Percentiles rank a stretch among this genome's conserved stretches.
phyloP scores from a whole-genome alignment of 2,888 invertebrate species.

The Apamea monoglypha region DNA sequence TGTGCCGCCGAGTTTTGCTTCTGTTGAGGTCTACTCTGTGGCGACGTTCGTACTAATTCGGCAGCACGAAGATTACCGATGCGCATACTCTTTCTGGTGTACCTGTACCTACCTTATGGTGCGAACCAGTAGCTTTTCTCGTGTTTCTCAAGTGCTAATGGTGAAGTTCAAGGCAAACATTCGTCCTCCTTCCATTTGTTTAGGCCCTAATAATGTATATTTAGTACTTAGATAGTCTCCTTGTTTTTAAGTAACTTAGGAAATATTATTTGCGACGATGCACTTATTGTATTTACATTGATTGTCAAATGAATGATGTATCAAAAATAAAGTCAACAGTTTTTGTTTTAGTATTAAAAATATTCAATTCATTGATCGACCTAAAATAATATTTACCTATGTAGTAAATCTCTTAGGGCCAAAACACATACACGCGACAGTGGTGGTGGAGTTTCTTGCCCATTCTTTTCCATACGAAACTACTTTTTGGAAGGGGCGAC shows the following conservation, averaged over 20 bases:
- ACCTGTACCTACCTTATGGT: background rate
- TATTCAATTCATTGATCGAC: background rate
- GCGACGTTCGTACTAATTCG: background rate
- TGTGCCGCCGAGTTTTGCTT: too few relatives aligned
- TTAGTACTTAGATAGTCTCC: conserved; percentile 16
- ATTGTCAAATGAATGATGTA: conserved; percentile 8
- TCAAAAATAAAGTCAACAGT: background rate
- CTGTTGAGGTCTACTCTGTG: background rate
- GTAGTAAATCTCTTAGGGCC: background rate
- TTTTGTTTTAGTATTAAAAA: background rate
- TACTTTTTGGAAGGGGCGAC: too few relatives aligned
- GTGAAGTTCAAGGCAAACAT: conserved; percentile 43
- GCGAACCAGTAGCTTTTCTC: background rate
- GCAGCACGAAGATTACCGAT: background rate
- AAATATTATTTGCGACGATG: background rate
- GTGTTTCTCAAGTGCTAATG: conserved; percentile 22
- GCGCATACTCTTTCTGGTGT: background rate
- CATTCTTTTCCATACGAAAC: too few relatives aligned
- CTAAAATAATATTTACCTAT: too few relatives aligned
- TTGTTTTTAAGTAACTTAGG: conserved; percentile 8
- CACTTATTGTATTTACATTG: conserved; percentile 14
- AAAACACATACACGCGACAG: too few relatives aligned
- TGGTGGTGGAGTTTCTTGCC: too few relatives aligned
- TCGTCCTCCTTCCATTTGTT: conserved; percentile 33
- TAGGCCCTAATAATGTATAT: conserved; percentile 44